Evolutionary conservation across 1,140 invertebrate species (phyloP).

Genomic region (Cotesia chilonis): DNA sequence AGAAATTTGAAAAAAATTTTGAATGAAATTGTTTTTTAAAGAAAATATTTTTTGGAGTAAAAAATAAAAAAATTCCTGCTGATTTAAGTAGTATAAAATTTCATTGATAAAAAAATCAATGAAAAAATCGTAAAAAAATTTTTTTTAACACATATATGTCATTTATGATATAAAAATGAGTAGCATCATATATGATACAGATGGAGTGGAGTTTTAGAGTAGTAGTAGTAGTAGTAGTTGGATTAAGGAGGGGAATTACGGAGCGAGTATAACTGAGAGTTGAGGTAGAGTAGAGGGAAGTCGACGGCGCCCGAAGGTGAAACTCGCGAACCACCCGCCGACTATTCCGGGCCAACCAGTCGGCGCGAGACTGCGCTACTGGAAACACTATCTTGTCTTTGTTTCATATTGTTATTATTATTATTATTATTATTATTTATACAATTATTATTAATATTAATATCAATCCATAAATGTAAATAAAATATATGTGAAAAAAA

Average conservation of each 20-base stretch:
- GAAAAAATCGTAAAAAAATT: too few relatives aligned
- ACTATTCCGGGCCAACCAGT: slow-evolving; percentile 54
- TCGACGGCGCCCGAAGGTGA: slow-evolving; percentile 53
- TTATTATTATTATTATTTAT: slow-evolving; percentile 12
- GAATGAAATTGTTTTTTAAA: too few relatives aligned
- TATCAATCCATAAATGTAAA: neutral
- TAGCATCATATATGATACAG: too few relatives aligned
- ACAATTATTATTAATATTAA: neutral
- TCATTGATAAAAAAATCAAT: too few relatives aligned
- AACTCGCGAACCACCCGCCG: slow-evolving; percentile 54
- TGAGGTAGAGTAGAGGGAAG: slow-evolving; percentile 43
- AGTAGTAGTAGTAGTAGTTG: slow-evolving; percentile 32
- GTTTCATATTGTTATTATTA: slow-evolving; percentile 29
- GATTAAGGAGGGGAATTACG: slow-evolving; percentile 36
- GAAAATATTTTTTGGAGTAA: too few relatives aligned
- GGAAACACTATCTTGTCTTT: slow-evolving; percentile 50
- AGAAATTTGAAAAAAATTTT: too few relatives aligned
- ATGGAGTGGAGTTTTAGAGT: too few relatives aligned
- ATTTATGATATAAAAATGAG: too few relatives aligned
- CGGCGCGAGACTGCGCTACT: slow-evolving; percentile 64
- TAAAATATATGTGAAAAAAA: neutral
- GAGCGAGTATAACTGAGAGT: slow-evolving; percentile 1
- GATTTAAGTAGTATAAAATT: too few relatives aligned
- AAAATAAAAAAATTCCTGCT: too few relatives aligned
- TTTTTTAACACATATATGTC: too few relatives aligned